Evolutionary conservation across 2,888 invertebrate genomes (phyloP), one percentile per base, ranked within the genome.

Genomic region (Spisula solida): DNA sequence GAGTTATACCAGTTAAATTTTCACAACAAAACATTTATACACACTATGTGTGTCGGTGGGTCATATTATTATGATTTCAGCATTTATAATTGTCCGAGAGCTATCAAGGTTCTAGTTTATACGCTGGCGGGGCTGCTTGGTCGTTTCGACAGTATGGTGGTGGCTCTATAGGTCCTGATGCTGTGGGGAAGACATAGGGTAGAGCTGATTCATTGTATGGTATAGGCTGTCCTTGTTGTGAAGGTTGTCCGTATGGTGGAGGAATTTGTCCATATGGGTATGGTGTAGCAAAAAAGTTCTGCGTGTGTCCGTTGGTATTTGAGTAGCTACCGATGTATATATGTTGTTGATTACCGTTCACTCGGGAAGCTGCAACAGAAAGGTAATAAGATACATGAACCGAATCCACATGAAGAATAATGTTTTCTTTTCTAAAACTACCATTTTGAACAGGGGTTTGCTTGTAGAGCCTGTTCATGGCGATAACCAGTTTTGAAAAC

Each of bases 71-170:
- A n/a, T n/a, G n/a, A n/a, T n/a, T n/a, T n/a, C n/a, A n/a, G n/a
- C n/a, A n/a, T n/a, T n/a, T n/a, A n/a, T n/a, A n/a, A 16, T 12
- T 51, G 51, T 51, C 51, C n/a, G 25, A 66, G 25, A 66, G 25
- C 8, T 10, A 66, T 66, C 25, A 66, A 0, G 60, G 60, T 66
- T 66, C 60, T 5, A 25, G 48, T 56, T 75, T 83, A 29, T 83
- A 83, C 51, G 41, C 75, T n/a, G 85, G 85, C 1, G 85, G 85
- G 20, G 83, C 51, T 0, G 75, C 20, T 34, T 47, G 25, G 41
- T 85, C 56, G 2, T 20, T 41, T 29, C 51, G 79, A 25, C 85
- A 55, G 79, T 85, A 85, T 56, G 85, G 85, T 31, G 85, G 85
- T 25, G 85, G 85, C 16, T 78, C 29, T 14, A 25, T 20, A 0